Evolutionary conservation across 1,140 invertebrate species (phyloP), one percentile per base, ranked within the genome.

Genomic region (Zaprionus inermis): DNA sequence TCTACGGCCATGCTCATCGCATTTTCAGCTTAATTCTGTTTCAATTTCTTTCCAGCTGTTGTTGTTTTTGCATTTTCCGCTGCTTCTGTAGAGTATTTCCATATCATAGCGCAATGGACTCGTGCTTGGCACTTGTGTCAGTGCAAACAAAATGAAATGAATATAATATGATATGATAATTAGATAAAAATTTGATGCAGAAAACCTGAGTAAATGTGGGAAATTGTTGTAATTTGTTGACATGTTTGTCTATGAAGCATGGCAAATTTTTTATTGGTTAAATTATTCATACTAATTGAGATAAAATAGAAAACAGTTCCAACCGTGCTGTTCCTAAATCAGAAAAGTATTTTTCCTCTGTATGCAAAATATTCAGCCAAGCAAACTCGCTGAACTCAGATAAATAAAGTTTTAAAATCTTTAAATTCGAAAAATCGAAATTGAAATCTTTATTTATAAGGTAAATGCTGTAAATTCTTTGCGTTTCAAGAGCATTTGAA

Each of bases 21-120:
- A 69, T 69, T 73, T 73, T 36, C 71, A 72, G 65, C 65, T 73
- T 73, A 73, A 73, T 73, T 73, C 71, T 69, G 65, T 73, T 73
- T 81, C 63, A 75, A 72, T 78, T 74, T 81, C 63, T 56, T 63
- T 32, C 70, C 51, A 28, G 30, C 36, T 63, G 64, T 67, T 52
- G n/a, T 56, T 46, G 49, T 64, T 28, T 34, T 34, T 38, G 24
- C 24, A 5, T 28, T 34, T n/a, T 36, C 46, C 14, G 22, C 10
- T 22, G 3, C n/a, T 70, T 18, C 10, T 14, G 55, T 72, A 66
- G 69, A 51, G 69, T 66, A 65, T 65, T 63, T 44, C n/a, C 51
- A 64, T 18, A 64, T 70, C 28, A 61, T 44, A 61, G 22, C 46
- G 32, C 34, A 61, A 54, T 46, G 24, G 18, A 20, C 10, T 18